A percentile compares a stretch with the other conserved stretches of the same genome.
Conservation (phyloP, 2,113 vertebrate species). For the Pongo pygmaeus region DNA sequence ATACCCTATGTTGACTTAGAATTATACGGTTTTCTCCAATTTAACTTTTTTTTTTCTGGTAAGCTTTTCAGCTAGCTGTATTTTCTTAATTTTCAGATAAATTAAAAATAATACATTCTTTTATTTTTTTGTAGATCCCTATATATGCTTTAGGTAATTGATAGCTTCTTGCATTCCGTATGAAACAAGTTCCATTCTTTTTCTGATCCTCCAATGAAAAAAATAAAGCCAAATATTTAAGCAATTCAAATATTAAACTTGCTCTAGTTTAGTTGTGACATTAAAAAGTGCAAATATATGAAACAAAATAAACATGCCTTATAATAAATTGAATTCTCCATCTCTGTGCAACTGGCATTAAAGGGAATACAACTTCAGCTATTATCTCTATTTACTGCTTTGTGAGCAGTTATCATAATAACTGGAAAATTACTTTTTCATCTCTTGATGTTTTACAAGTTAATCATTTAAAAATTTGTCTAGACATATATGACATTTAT, state of each 20-base stretch:
- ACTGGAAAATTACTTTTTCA: neutral
- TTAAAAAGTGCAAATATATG: neutral
- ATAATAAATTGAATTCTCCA: neutral
- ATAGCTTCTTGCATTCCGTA: neutral
- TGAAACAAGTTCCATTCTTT: neutral
- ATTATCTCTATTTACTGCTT: neutral
- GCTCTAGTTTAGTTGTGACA: neutral
- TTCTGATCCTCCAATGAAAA: neutral
- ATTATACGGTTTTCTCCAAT: neutral
- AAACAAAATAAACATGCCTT: neutral
- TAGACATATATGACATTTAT: neutral
- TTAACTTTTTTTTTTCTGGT: neutral
- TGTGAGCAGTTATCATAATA: neutral
- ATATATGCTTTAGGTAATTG: neutral
- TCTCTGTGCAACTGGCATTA: neutral
- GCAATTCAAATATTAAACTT: neutral
- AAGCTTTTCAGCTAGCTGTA: neutral
- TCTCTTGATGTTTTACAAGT: neutral
- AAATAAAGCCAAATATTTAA: slow-evolving; percentile 22
- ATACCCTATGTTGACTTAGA: neutral
- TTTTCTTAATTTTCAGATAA: neutral
- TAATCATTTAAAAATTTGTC: neutral
- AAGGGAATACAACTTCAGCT: neutral
- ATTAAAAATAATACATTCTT: neutral
- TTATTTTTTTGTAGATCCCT: neutral